Evolutionary conservation across 1,140 invertebrate genomes (phyloP).

Genomic region (Mizuhopecten yessoensis): DNA sequence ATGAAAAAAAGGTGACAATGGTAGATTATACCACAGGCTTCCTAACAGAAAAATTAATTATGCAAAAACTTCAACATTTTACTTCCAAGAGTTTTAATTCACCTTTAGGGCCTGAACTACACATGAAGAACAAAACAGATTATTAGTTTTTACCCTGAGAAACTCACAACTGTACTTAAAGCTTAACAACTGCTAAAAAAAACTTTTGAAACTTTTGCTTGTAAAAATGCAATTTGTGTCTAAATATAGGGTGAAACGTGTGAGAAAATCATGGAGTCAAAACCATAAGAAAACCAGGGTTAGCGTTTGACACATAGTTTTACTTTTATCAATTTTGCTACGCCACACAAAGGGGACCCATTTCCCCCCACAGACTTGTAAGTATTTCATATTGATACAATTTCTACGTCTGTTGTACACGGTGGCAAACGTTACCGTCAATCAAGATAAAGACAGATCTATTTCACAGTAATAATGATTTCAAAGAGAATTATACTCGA

Average conservation of each 20-base stretch:
- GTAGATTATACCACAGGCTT: no score
- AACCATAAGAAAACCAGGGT: not conserved
- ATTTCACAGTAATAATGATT: not conserved
- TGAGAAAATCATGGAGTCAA: not conserved
- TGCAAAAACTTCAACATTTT: not conserved
- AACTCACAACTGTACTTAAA: not conserved
- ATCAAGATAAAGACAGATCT: not conserved
- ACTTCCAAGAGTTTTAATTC: not conserved
- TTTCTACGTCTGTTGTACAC: not conserved
- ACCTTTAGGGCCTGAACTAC: not conserved
- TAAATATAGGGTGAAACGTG: not conserved
- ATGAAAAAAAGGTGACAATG: not conserved
- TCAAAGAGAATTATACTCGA: constrained; percentile 24
- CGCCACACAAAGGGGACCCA: not conserved
- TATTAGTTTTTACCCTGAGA: not conserved
- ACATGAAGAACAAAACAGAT: not conserved
- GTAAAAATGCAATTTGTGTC: not conserved
- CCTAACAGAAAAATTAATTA: no score
- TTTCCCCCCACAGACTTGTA: not conserved
- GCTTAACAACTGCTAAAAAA: not conserved
- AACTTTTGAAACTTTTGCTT: not conserved
- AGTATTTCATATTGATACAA: not conserved
- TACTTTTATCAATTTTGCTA: not conserved
- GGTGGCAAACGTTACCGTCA: not conserved
- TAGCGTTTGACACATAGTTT: not conserved